Conservation (phyloP, 2,888 invertebrate species). For the Pyrochroa serraticornis region DNA sequence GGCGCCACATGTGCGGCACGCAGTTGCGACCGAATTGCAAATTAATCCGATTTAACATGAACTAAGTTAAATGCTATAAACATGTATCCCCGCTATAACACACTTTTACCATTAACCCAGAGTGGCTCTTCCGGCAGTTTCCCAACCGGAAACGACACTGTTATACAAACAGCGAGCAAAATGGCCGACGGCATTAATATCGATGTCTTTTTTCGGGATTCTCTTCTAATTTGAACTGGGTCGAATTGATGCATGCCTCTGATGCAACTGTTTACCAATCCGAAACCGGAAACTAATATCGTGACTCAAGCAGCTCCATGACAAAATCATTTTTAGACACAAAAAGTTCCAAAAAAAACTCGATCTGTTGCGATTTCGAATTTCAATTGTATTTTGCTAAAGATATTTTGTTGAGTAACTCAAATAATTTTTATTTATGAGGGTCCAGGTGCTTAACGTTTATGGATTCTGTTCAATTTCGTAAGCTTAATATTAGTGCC, state of each 20-base stretch:
- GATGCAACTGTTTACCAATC: no score
- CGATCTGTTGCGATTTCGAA: no score
- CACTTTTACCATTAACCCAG: conserved; percentile 52
- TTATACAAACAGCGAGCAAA: conserved; percentile 47
- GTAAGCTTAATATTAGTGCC: no score
- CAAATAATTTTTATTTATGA: neutral
- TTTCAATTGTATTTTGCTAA: no score
- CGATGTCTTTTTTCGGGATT: conserved; percentile 7
- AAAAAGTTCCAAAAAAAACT: no score
- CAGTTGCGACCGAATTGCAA: conserved; percentile 35
- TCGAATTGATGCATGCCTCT: neutral
- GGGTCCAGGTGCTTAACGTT: no score
- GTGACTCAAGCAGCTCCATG: no score
- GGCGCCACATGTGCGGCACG: conserved; percentile 1
- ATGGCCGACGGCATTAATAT: conserved; percentile 38
- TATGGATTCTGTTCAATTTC: no score
- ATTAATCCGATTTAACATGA: conserved; percentile 46
- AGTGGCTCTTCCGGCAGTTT: conserved; percentile 51
- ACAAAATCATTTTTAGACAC: no score
- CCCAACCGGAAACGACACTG: conserved; percentile 46
- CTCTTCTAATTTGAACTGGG: no score
- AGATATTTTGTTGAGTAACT: no score
- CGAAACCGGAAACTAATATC: neutral
- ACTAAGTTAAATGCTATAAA: conserved; percentile 54
- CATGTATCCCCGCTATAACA: conserved; percentile 52